phyloP scores from a whole-genome alignment of 2,113 vertebrate species.

The Ameiurus melas region DNA sequence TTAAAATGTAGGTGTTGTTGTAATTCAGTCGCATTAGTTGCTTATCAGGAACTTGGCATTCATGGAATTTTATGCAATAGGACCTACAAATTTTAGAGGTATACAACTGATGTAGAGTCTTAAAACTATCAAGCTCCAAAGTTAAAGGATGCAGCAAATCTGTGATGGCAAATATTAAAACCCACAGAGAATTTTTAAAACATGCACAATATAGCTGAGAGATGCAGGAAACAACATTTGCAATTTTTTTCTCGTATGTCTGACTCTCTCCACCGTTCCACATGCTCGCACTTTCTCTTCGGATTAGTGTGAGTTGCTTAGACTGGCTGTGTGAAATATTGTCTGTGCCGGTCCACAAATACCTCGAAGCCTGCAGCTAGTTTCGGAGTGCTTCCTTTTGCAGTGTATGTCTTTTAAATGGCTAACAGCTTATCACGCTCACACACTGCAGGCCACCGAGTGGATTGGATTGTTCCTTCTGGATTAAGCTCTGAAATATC shows the following conservation, averaged over 20 bases:
- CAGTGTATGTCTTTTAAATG: constrained; percentile 37
- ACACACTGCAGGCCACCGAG: constrained; percentile 29
- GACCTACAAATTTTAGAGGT: background rate
- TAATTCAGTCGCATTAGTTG: background rate
- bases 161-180: constrained; percentile 5
- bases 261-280: background rate
- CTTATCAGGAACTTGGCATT: background rate
- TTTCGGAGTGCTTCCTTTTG: constrained; percentile 34
- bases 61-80: background rate
- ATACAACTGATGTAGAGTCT: too few relatives aligned
- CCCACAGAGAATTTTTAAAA: background rate
- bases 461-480: constrained; percentile 42
- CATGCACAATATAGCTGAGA: constrained; percentile 15
- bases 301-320: constrained; percentile 5
- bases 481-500: constrained; percentile 52
- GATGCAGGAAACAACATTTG: constrained; percentile 23
- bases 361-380: constrained; percentile 24
- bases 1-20: background rate
- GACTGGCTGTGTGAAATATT: constrained; percentile 18
- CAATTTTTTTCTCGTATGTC: background rate
- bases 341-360: constrained; percentile 20
- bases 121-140: background rate
- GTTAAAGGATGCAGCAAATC: background rate
- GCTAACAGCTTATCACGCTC: constrained; percentile 40
- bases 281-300: constrained; percentile 3